Base-by-base conservation (phyloP, 2,797 vertebrate genomes). In the Chrysocyon brachyurus region DNA sequence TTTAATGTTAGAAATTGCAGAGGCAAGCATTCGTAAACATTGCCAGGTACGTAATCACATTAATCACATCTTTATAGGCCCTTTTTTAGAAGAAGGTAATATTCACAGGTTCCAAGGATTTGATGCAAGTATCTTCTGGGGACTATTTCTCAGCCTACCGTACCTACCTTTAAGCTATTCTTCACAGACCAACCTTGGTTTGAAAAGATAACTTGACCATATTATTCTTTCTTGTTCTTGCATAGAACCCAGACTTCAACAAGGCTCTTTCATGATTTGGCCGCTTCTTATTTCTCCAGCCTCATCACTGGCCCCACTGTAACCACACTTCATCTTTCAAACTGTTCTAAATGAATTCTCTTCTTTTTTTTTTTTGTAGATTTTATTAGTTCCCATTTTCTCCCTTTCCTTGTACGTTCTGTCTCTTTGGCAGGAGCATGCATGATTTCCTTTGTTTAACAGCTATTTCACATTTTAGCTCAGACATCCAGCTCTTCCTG, bases 391-490 rank as follows among this genome's bases (percentile, higher is more conserved):
- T 92, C 54, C 57, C 4, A 0, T 81, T 82, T 87, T 36, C 7
- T 83, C 6, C 83, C 68, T 95, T 73, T 94, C 22, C 93, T 79
- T 90, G 24, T 70, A 22, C 2, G 46, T 83, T 63, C 77, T 95
- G 2, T 52, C 36, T 92, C 36, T 92, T 86, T 77, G 91, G 40
- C 64, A 78, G 82, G 66, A 95, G n/a, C 12, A 40, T 7, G 64
- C 16, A 31, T 31, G 40, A 16, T 91, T 94, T 88, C 83, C 72
- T 85, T 90, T 94, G 49, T 33, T 49, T 78, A 79, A 70, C 16
- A 70, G 68, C 24, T 59, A 24, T 75, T 79, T 96, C 70, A 94
- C 54, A 79, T 49, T 79, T 87, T 84, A 86, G 46, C 56, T 86
- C 11, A 54, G 63, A 54, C 6, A 26, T 54, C 46, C 6, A 49